Evolutionary conservation across 2,113 vertebrate genomes (phyloP), one percentile per base, ranked within the genome.

Genomic region (Psilopogon haemacephalus): DNA sequence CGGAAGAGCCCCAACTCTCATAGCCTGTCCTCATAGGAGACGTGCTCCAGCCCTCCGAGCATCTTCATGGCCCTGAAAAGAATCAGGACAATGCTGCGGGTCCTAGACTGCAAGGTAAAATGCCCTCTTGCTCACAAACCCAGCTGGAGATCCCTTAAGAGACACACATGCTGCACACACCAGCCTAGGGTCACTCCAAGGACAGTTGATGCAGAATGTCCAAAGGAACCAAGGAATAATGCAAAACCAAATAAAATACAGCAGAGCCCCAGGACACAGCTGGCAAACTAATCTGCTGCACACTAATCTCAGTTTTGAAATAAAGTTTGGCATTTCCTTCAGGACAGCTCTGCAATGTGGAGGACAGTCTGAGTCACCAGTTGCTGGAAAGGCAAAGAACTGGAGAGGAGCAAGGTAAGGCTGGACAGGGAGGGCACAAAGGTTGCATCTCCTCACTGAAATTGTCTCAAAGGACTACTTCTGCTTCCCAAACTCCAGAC

Each of bases 311-410:
- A 40, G 21, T 54, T 82, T 54, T 64, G 58, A 90, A 94, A 95
- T 92, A 75, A 75, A 92, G 73, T 75, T 59, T 79, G 94, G 80
- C 92, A 95, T 95, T 95, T 89, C 94, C 92, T 68, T 90, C 63
- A 46, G 80, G 77, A 95, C 93, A 82, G 33, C 15, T 15, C 23
- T 69, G 62, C 38, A 82, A 54, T 0, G 2, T 48, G 38, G 35
- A 84, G 50, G 38, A 67, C 70, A 88, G 58, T 40, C 24, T 69
- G 59, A 92, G 63, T 86, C 95, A 92, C 27, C 67, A 75, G 23
- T 4, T 73, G 56, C 23, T 38, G 67, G 55, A 79, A 67, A 82
- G 40, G 44, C 17, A 74, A 68, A 64, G 38, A 94, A 71, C 20
- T 32, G 37, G 56, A 84, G 12, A 72, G 12, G 52, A 86, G 52